phyloP scores from a whole-genome alignment of 1,140 invertebrate species.

The Eriosoma lanigerum region DNA sequence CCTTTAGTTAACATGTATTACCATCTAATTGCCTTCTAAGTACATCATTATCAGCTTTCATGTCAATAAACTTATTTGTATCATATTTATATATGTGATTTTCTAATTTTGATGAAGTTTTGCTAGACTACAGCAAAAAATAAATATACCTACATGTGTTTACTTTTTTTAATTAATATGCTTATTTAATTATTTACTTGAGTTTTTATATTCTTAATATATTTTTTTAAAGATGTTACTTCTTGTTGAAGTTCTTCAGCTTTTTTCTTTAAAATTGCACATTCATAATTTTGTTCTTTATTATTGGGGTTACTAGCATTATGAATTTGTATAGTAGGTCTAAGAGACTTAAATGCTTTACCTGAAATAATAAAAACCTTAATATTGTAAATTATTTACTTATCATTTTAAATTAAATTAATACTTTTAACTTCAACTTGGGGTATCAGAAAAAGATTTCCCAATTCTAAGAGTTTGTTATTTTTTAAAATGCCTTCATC shows the following conservation, averaged over 20 bases:
- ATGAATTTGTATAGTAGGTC: constrained; percentile 42
- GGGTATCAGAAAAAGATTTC: constrained; percentile 35
- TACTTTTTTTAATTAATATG: background rate
- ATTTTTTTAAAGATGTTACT: constrained; percentile 15
- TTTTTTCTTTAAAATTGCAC: constrained; percentile 8
- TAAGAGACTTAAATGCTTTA: constrained; percentile 20
- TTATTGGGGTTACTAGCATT: background rate
- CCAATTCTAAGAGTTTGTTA: constrained; percentile 38
- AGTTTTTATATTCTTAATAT: constrained; percentile 17
- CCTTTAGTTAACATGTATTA: background rate
- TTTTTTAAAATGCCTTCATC: constrained; percentile 39
- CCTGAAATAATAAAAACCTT: background rate
- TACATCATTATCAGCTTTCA: constrained; percentile 37
- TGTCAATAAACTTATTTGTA: background rate
- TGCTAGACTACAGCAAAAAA: background rate
- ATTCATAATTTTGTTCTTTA: constrained; percentile 16
- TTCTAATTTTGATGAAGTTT: background rate
- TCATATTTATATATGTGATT: background rate
- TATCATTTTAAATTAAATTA: background rate
- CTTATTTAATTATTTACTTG: background rate
- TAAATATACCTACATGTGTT: background rate
- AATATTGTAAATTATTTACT: background rate
- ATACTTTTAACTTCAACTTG: constrained; percentile 43
- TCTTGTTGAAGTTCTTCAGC: background rate
- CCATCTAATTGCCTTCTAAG: constrained; percentile 35